A percentile compares a stretch with the other conserved stretches of the same genome.
Conservation (phyloP, 2,797 vertebrate species). For the Knipowitschia caucasica region DNA sequence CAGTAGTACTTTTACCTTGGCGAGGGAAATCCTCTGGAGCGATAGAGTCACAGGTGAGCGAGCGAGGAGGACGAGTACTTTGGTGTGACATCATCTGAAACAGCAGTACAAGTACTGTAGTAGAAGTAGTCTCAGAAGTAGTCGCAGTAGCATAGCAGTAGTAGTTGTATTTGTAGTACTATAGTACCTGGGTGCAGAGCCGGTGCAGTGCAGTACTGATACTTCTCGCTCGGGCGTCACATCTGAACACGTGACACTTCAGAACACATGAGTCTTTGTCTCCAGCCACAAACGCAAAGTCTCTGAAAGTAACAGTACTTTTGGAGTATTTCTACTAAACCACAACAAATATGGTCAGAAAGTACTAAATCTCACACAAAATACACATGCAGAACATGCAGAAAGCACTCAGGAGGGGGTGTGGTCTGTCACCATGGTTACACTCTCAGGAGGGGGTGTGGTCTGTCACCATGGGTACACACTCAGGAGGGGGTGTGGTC, state of each 20-base stretch:
- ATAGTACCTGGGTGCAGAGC: constrained; percentile 89
- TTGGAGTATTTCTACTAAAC: no score
- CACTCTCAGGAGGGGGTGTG: no score
- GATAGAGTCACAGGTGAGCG: constrained; percentile 79
- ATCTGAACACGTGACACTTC: constrained; percentile 96
- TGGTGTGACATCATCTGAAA: constrained; percentile 84
- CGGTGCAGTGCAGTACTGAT: constrained; percentile 89
- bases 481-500: no score
- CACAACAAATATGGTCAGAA: not conserved
- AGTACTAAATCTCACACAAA: not conserved
- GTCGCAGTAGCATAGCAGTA: not conserved
- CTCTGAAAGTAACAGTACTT: constrained; percentile 73
- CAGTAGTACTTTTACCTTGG: no score
- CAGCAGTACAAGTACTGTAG: constrained; percentile 10
- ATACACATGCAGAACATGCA: no score
- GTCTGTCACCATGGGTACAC: no score
- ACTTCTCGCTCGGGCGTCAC: constrained; percentile 89
- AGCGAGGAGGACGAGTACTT: constrained; percentile 67
- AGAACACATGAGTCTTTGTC: constrained; percentile 94
- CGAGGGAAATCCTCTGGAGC: constrained; percentile 83
- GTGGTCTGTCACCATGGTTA: no score
- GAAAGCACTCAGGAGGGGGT: no score
- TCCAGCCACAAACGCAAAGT: constrained; percentile 94
- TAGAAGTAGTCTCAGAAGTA: not conserved
- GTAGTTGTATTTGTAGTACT: not conserved